These are phyloP conservation scores for Oegoconia quadripuncta DNA, from an alignment of 2,888 invertebrate genomes.

Conservation along the genomic window DNA sequence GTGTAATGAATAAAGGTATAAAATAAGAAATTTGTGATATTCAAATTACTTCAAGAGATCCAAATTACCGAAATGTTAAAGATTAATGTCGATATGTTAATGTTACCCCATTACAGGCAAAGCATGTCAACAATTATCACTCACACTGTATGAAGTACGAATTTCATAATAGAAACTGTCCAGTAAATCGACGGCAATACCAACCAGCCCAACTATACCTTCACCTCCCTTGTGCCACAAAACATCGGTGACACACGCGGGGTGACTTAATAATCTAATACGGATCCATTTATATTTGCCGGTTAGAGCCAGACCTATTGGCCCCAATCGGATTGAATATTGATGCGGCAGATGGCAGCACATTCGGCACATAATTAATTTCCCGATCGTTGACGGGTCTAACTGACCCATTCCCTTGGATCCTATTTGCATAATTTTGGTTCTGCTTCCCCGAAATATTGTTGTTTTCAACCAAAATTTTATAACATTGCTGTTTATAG, in stretches of 20 bases:
- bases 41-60: no score
- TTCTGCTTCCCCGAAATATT: conserved; percentile 5
- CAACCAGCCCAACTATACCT: conserved; percentile 27
- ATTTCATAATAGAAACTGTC: conserved; percentile 36
- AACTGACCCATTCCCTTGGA: conserved; percentile 33
- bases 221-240: conserved; percentile 20
- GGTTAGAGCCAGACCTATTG: conserved; percentile 33
- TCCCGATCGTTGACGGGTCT: conserved; percentile 44
- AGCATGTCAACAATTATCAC: no score
- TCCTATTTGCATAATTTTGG: conserved; percentile 46
- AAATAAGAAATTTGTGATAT: no score
- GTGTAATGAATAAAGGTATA: no score
- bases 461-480: neutral
- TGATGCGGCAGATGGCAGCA: conserved; percentile 70
- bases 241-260: conserved; percentile 11
- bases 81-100: no score
- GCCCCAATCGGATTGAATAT: conserved; percentile 71
- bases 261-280: conserved; percentile 30
- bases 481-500: no score
- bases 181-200: conserved; percentile 32
- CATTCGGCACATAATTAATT: conserved; percentile 72
- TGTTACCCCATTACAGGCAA: no score
- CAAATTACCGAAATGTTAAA: no score
- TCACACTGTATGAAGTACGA: conserved; percentile 31
- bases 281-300: conserved; percentile 35